Percentiles rank a stretch among this genome's conserved stretches.
phyloP scores from a whole-genome alignment of 2,888 invertebrate species.

The Pristionchus arcanus region DNA sequence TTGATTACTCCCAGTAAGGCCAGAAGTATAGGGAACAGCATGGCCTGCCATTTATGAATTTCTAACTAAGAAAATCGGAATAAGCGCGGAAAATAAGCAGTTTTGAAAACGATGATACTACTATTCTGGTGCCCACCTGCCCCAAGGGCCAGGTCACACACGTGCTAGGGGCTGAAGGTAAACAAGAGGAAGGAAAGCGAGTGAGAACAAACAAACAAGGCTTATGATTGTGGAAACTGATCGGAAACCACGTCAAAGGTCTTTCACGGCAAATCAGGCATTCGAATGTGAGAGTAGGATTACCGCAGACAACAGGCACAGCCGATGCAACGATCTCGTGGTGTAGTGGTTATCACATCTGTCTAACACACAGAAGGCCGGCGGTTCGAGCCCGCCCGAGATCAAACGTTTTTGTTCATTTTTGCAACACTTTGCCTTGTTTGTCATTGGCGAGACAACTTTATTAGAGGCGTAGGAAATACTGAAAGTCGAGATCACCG shows the following conservation, averaged over 20 bases:
- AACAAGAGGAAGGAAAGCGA: neutral
- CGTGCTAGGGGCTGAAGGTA: neutral
- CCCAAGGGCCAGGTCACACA: neutral
- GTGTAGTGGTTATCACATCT: conserved; percentile 78
- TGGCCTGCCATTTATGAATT: neutral
- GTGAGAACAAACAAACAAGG: neutral
- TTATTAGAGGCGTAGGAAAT: neutral
- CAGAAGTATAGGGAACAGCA: neutral
- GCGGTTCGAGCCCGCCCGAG: conserved; percentile 78
- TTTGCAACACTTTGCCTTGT: too few relatives aligned
- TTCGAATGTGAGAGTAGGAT: neutral
- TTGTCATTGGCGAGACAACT: too few relatives aligned
- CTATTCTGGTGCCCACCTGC: neutral
- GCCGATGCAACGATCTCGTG: conserved; percentile 65
- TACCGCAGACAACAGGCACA: neutral
- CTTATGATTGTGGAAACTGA: neutral
- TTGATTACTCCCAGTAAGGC: conserved; percentile 50
- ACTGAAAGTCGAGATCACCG: neutral
- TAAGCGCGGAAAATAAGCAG: too few relatives aligned
- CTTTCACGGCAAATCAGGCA: too few relatives aligned
- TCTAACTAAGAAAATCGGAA: neutral
- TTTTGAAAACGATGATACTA: neutral
- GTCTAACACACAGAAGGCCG: conserved; percentile 78
- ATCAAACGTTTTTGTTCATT: conserved; percentile 61
- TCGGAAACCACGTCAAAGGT: neutral